Conservation (phyloP, 1,140 invertebrate species). For the Philopotamus ludificatus region DNA sequence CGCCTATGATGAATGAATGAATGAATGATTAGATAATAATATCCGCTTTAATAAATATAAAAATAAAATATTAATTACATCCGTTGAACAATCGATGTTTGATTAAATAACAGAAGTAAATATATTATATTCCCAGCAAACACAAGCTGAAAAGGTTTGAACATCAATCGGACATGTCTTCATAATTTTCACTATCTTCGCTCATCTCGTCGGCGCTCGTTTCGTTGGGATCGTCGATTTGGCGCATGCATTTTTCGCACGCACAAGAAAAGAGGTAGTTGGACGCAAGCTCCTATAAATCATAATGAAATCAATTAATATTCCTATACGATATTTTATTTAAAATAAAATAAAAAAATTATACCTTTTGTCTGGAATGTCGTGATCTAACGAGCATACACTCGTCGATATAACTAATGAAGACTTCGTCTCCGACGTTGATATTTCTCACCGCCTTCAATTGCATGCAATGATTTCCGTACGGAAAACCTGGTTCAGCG, state of each 20-base stretch:
- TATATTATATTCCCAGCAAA: conserved; percentile 46
- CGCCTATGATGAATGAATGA: too few species aligned
- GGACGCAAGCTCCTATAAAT: conserved; percentile 63
- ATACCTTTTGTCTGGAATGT: conserved; percentile 81
- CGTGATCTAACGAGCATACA: conserved; percentile 77
- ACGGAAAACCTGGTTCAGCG: conserved; percentile 79
- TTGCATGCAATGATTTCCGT: conserved; percentile 78
- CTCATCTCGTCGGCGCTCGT: conserved; percentile 73
- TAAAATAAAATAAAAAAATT: background rate
- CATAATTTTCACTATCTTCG: conserved; percentile 59
- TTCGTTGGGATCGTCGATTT: conserved; percentile 75
- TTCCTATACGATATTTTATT: background rate
- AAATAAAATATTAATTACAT: too few species aligned
- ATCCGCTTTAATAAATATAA: too few species aligned
- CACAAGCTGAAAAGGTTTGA: conserved; percentile 54
- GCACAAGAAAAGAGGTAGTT: conserved; percentile 86
- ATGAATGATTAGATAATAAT: too few species aligned
- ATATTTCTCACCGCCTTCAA: conserved; percentile 77
- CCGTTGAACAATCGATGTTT: too few species aligned
- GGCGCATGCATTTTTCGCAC: conserved; percentile 75
- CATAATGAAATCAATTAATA: background rate
- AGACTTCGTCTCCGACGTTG: conserved; percentile 81
- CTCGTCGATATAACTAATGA: conserved; percentile 88
- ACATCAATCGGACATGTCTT: conserved; percentile 56
- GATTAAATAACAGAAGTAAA: too few species aligned